phyloP scores from a whole-genome alignment of 1,140 invertebrate genomes.

The Ostrea denselamellosa region DNA sequence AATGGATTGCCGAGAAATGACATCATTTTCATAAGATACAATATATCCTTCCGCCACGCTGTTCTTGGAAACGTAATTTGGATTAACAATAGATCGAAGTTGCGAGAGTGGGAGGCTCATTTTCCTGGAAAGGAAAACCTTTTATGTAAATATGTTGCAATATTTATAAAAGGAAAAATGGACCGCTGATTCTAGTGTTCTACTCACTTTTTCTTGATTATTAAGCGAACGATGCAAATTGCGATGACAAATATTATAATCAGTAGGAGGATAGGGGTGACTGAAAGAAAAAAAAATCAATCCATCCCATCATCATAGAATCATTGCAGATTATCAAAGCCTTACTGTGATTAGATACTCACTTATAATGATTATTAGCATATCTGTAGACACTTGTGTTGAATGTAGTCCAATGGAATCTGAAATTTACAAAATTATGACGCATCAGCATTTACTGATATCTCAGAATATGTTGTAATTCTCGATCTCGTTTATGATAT shows the following conservation, averaged over 20 bases:
- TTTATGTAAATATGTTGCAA: background rate
- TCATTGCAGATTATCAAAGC: background rate
- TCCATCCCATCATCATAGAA: background rate
- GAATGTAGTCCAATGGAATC: background rate
- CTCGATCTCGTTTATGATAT: too few species aligned
- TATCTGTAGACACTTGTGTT: background rate
- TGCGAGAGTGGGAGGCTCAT: background rate
- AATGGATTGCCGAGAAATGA: conserved; percentile 5
- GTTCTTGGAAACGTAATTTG: conserved; percentile 26
- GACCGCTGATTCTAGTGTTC: background rate
- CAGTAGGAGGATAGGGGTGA: background rate
- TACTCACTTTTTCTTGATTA: conserved; percentile 14
- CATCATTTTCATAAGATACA: background rate
- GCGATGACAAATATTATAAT: conserved; percentile 5
- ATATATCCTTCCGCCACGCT: background rate
- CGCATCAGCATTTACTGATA: background rate
- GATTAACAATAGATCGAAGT: conserved; percentile 5
- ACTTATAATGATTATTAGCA: background rate
- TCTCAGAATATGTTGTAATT: too few species aligned
- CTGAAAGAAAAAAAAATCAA: background rate
- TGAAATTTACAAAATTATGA: background rate
- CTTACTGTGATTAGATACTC: background rate
- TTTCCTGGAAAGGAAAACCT: background rate
- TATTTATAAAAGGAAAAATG: background rate
- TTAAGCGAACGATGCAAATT: background rate